phyloP scores from a whole-genome alignment of 2,797 vertebrate genomes.

The Discoglossus pictus region DNA sequence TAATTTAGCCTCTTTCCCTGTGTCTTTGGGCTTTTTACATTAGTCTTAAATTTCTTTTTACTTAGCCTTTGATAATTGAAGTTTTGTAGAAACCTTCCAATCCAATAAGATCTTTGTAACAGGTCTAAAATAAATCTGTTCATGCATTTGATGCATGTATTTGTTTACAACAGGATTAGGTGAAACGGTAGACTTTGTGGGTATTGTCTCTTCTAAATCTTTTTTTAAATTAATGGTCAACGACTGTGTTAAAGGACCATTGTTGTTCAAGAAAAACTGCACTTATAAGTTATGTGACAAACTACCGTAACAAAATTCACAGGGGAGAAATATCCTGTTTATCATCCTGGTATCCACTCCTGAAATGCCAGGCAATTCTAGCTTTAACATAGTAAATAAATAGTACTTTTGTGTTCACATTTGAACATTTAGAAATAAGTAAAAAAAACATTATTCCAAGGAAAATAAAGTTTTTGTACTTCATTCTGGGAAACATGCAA shows the following conservation, averaged over 20 bases:
- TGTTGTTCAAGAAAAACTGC: too few species aligned
- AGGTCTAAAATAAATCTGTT: constrained; percentile 57
- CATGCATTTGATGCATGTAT: constrained; percentile 46
- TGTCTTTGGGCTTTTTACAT: constrained; percentile 33
- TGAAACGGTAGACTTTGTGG: constrained; percentile 45
- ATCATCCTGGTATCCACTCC: too few species aligned
- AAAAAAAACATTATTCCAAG: too few species aligned
- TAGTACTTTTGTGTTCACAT: too few species aligned
- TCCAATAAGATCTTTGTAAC: constrained; percentile 35
- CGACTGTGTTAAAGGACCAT: constrained; percentile 14
- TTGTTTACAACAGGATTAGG: constrained; percentile 56
- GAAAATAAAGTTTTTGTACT: too few species aligned
- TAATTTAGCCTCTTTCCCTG: constrained; percentile 32
- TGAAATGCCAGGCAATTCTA: too few species aligned
- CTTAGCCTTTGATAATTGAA: constrained; percentile 53
- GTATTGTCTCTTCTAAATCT: constrained; percentile 43
- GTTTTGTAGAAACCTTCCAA: constrained; percentile 60
- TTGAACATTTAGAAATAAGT: too few species aligned
- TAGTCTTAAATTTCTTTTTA: constrained; percentile 58
- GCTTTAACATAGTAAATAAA: too few species aligned
- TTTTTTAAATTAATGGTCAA: constrained; percentile 15
- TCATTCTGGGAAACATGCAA: too few species aligned
- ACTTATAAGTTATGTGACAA: too few species aligned
- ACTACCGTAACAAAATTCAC: too few species aligned
- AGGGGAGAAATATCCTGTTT: too few species aligned